A percentile compares a stretch with the other conserved stretches of the same genome.
These are phyloP conservation scores for Boloria euphrosyne DNA, from an alignment of 2,888 invertebrate species.

Conservation along the genomic window DNA sequence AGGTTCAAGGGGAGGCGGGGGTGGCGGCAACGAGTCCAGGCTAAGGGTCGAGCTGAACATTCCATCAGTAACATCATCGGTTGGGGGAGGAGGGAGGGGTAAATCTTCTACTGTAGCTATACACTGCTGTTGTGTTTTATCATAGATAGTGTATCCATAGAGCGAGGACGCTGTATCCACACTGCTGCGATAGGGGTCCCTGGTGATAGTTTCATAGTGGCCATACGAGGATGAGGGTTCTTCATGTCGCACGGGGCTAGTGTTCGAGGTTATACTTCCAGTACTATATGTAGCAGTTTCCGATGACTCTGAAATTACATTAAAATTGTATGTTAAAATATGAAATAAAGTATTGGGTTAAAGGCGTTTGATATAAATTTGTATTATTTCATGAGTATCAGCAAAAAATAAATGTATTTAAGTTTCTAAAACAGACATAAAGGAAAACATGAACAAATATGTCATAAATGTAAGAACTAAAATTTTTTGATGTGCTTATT, in stretches of 20 bases:
- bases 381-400: too few relatives aligned
- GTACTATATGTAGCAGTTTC: slow-evolving; percentile 55
- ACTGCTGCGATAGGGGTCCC: slow-evolving; percentile 59
- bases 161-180: slow-evolving; percentile 62
- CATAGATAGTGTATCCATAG: slow-evolving; percentile 78
- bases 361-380: too few relatives aligned
- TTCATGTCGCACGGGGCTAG: slow-evolving; percentile 55
- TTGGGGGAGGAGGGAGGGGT: slow-evolving; percentile 88
- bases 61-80: slow-evolving; percentile 72
- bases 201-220: slow-evolving; percentile 63
- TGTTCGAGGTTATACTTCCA: slow-evolving; percentile 45
- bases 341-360: background rate
- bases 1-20: slow-evolving; percentile 83
- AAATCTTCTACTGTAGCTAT: slow-evolving; percentile 63
- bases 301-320: slow-evolving; percentile 51
- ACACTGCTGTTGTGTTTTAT: slow-evolving; percentile 56
- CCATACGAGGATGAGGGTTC: slow-evolving; percentile 57
- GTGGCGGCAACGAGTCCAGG: slow-evolving; percentile 90
- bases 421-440: too few relatives aligned
- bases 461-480: too few relatives aligned
- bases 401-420: too few relatives aligned
- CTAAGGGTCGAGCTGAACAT: slow-evolving; percentile 90
- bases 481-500: too few relatives aligned
- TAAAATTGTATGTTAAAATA: background rate
- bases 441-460: too few relatives aligned